phyloP scores from a whole-genome alignment of 2,113 vertebrate genomes.

The Cephalopholis sonnerati region DNA sequence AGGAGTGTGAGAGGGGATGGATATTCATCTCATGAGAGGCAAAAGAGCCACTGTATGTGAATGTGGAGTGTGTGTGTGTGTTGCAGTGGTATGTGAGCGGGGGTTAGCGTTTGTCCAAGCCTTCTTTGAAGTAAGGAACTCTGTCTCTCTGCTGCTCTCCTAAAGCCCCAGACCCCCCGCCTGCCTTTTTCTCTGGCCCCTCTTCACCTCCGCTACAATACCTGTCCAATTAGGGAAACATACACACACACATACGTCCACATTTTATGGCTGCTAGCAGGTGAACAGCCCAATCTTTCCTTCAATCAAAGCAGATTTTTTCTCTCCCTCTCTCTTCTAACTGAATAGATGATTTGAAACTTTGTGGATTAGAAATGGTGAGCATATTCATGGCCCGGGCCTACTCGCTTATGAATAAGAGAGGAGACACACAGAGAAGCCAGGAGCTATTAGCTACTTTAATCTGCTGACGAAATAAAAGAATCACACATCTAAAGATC shows the following conservation, averaged over 20 bases:
- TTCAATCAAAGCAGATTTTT: slow-evolving; percentile 51
- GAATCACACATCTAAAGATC: slow-evolving; percentile 76
- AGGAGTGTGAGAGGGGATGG: slow-evolving; percentile 55
- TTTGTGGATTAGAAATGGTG: slow-evolving; percentile 53
- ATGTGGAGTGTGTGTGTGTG: slow-evolving; percentile 58
- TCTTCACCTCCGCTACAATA: slow-evolving; percentile 71
- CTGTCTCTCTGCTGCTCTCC: slow-evolving; percentile 56
- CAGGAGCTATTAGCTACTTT: slow-evolving; percentile 70
- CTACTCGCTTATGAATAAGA: slow-evolving; percentile 64
- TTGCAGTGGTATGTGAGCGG: slow-evolving; percentile 44
- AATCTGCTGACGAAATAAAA: slow-evolving; percentile 77
- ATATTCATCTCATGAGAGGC: slow-evolving; percentile 77
- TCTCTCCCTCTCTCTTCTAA: background rate
- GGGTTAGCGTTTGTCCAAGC: slow-evolving; percentile 62
- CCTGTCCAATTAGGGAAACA: slow-evolving; percentile 75
- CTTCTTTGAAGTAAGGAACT: slow-evolving; percentile 77
- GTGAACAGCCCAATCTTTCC: slow-evolving; percentile 49
- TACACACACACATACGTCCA: slow-evolving; percentile 25
- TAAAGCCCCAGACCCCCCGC: slow-evolving; percentile 69
- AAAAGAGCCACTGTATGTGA: slow-evolving; percentile 55
- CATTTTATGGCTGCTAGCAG: slow-evolving; percentile 56
- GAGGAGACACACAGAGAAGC: slow-evolving; percentile 41
- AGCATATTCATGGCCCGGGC: slow-evolving; percentile 40
- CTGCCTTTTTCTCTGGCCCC: slow-evolving; percentile 51
- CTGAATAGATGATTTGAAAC: slow-evolving; percentile 66